These are phyloP conservation scores for Malurus alboscapulatus DNA, from an alignment of 2,113 vertebrate genomes.

Conservation along the genomic window DNA sequence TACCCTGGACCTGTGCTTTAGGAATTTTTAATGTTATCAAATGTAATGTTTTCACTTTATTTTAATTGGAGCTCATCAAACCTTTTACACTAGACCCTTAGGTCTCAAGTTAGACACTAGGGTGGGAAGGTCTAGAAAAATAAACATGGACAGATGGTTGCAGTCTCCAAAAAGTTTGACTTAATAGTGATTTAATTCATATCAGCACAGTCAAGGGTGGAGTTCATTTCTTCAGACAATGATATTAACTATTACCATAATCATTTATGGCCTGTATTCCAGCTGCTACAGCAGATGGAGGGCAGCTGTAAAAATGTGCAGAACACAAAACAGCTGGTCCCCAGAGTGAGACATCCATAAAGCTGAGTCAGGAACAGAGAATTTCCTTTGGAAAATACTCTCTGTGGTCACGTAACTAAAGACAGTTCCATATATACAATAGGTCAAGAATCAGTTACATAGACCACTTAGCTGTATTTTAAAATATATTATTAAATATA, in stretches of 20 bases:
- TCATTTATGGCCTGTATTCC: not conserved
- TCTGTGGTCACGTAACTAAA: not conserved
- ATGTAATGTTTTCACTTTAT: not conserved
- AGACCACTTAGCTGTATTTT: not conserved
- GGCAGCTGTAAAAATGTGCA: not conserved
- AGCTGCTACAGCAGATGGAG: not conserved
- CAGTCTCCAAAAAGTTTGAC: not conserved
- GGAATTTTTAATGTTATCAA: not conserved
- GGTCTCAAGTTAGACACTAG: not conserved
- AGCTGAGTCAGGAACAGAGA: not conserved
- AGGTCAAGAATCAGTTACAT: not conserved
- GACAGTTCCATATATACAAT: not conserved
- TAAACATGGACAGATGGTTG: not conserved
- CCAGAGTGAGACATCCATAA: not conserved
- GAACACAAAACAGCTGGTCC: not conserved
- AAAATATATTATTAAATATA: not conserved
- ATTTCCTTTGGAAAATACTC: not conserved
- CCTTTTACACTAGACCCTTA: not conserved
- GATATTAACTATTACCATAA: not conserved
- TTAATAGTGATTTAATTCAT: not conserved
- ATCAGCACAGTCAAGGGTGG: not conserved
- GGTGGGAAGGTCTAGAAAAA: not conserved
- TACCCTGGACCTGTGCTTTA: not conserved
- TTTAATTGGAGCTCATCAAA: not conserved
- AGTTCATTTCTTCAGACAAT: not conserved